These are phyloP conservation scores for Lordiphosa stackelbergi DNA, from an alignment of 1,140 invertebrate species.

Conservation along the genomic window DNA sequence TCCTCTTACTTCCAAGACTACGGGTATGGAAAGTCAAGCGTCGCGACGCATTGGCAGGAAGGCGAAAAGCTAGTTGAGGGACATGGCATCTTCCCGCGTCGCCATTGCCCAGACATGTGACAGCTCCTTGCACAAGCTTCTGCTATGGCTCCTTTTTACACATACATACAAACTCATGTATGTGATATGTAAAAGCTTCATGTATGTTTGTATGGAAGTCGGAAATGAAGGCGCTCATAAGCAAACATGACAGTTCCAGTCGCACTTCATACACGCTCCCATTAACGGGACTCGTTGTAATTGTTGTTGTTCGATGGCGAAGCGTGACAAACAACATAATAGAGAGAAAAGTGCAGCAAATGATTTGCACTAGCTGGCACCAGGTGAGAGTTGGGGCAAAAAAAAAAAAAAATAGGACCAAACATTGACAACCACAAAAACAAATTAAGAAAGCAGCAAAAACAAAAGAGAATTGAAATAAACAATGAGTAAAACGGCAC, in stretches of 20 bases:
- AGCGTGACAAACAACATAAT: slow-evolving; percentile 57
- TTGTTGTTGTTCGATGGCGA: slow-evolving; percentile 45
- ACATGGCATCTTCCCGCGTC: slow-evolving; percentile 16
- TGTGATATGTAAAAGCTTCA: slow-evolving; percentile 3
- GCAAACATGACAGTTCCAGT: slow-evolving; percentile 63
- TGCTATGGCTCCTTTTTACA: slow-evolving; percentile 4
- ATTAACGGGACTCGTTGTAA: slow-evolving; percentile 46
- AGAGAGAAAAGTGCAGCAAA: slow-evolving; percentile 41
- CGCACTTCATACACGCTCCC: slow-evolving; percentile 38
- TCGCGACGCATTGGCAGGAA: neutral
- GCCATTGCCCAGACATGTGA: slow-evolving; percentile 46
- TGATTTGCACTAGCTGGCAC: neutral
- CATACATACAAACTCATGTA: slow-evolving; percentile 4
- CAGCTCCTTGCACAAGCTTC: slow-evolving; percentile 34
- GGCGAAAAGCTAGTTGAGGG: neutral
- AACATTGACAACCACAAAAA: slow-evolving; percentile 39
- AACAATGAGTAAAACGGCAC: slow-evolving; percentile 49
- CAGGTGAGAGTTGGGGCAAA: slow-evolving; percentile 13
- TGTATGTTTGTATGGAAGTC: slow-evolving; percentile 16
- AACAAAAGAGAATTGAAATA: slow-evolving; percentile 59
- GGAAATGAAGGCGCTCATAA: slow-evolving; percentile 58
- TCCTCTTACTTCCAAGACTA: no score
- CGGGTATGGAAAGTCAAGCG: slow-evolving; percentile 1
- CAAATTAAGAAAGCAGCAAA: slow-evolving; percentile 46
- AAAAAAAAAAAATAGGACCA: slow-evolving; percentile 28